These are phyloP conservation scores for Epinephelus lanceolatus DNA, from an alignment of 2,113 vertebrate species.

Conservation along the genomic window DNA sequence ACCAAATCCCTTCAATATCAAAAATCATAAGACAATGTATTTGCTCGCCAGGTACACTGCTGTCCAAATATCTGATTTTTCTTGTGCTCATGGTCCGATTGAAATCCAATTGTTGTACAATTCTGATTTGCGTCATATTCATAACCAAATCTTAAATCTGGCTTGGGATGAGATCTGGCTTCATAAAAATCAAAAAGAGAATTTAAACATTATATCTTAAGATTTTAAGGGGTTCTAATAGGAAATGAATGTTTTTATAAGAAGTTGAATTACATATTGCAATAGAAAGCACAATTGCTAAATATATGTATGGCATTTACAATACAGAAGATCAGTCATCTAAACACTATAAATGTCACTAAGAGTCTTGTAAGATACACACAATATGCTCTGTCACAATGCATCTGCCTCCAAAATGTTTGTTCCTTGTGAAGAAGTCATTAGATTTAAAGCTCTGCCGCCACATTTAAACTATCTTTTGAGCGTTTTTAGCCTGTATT, in stretches of 20 bases:
- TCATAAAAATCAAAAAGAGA: background rate
- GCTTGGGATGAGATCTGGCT: background rate
- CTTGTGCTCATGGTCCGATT: background rate
- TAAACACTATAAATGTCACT: too few species aligned
- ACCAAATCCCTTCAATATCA: slow-evolving; percentile 3
- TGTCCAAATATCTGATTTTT: background rate
- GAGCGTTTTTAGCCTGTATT: background rate
- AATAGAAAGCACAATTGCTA: background rate
- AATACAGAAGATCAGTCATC: background rate
- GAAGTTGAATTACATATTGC: background rate
- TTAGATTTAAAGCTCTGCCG: background rate
- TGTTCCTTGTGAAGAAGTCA: background rate
- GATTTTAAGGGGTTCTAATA: background rate
- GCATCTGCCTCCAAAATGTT: background rate
- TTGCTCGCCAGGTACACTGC: background rate
- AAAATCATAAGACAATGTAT: background rate
- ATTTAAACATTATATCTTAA: background rate
- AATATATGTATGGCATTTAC: background rate
- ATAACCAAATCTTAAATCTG: background rate
- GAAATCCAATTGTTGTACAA: background rate
- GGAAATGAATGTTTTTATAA: background rate
- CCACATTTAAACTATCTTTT: background rate
- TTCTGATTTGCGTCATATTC: background rate
- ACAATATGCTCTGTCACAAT: background rate
- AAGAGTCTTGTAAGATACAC: background rate